Evolutionary conservation across 2,113 vertebrate genomes (phyloP).

Genomic region (Poicephalus meyeri): DNA sequence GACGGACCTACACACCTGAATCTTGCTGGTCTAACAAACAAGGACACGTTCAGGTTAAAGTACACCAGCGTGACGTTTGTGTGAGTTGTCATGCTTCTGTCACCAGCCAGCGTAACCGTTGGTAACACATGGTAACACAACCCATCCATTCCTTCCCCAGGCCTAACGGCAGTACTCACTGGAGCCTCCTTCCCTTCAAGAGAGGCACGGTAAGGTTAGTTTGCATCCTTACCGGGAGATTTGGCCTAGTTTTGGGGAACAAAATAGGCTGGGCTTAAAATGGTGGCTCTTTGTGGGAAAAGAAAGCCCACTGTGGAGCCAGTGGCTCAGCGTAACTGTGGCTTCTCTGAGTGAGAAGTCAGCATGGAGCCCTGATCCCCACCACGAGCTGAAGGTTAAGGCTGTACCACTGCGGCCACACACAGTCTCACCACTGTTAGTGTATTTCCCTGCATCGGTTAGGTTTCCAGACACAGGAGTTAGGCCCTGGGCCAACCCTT

Average conservation of each 20-base stretch:
- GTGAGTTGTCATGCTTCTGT: neutral
- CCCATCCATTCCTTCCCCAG: neutral
- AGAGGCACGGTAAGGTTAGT: neutral
- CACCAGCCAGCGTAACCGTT: fast-evolving
- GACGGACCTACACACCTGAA: fast-evolving
- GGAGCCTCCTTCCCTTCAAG: neutral
- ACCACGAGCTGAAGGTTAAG: fast-evolving
- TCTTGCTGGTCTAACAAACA: neutral
- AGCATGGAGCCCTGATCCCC: neutral
- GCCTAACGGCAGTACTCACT: fast-evolving
- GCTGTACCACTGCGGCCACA: neutral
- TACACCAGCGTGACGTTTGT: neutral
- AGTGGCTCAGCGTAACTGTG: neutral
- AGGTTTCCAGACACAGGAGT: neutral
- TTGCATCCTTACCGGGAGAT: neutral
- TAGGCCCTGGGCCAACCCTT: neutral
- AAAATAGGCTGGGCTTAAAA: neutral
- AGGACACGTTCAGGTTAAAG: fast-evolving
- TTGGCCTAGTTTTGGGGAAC: neutral
- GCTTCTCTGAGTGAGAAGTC: neutral
- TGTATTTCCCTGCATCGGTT: fast-evolving
- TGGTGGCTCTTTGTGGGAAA: neutral
- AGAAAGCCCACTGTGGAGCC: neutral
- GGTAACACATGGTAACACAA: neutral
- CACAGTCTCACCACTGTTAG: fast-evolving